These are phyloP conservation scores for Gymnosoma rotundatum DNA, from an alignment of 2,888 invertebrate species.

Conservation along the genomic window DNA sequence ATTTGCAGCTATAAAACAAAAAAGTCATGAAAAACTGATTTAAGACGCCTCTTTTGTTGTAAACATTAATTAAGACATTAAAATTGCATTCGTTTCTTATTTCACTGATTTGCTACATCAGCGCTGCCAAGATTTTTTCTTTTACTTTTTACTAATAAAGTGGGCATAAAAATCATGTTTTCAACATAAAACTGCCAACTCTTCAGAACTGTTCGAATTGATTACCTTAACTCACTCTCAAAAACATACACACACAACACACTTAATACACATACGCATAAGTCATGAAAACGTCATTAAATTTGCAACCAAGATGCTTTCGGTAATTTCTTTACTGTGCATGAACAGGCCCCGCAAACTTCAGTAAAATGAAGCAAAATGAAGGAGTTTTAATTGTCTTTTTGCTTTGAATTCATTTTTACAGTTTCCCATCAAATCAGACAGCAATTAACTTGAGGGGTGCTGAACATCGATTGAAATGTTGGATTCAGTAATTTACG, in stretches of 20 bases:
- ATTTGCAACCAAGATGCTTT: constrained; percentile 50
- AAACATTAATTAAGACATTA: constrained; percentile 81
- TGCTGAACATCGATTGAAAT: constrained; percentile 31
- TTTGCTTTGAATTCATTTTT: constrained; percentile 52
- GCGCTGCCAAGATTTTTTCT: constrained; percentile 37
- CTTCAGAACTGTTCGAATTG: constrained; percentile 48
- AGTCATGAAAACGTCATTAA: constrained; percentile 66
- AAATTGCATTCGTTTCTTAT: constrained; percentile 35
- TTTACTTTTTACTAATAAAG: constrained; percentile 68
- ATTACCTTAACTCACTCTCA: constrained; percentile 15
- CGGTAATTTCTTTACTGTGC: constrained; percentile 51
- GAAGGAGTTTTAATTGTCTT: constrained; percentile 50
- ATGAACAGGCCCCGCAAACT: background rate
- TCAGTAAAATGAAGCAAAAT: constrained; percentile 41
- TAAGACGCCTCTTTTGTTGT: constrained; percentile 71
- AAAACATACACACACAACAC: constrained; percentile 70
- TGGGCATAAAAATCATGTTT: constrained; percentile 73
- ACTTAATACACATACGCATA: constrained; percentile 70
- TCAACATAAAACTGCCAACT: constrained; percentile 73
- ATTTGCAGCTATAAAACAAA: constrained; percentile 30
- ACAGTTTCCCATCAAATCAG: constrained; percentile 71
- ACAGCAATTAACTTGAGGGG: constrained; percentile 72
- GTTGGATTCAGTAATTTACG: background rate
- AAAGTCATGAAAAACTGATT: constrained; percentile 51
- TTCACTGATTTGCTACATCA: constrained; percentile 33